phyloP scores from a whole-genome alignment of 53 echinoderm and acorn worm genomes.

The Apostichopus leukothele region DNA sequence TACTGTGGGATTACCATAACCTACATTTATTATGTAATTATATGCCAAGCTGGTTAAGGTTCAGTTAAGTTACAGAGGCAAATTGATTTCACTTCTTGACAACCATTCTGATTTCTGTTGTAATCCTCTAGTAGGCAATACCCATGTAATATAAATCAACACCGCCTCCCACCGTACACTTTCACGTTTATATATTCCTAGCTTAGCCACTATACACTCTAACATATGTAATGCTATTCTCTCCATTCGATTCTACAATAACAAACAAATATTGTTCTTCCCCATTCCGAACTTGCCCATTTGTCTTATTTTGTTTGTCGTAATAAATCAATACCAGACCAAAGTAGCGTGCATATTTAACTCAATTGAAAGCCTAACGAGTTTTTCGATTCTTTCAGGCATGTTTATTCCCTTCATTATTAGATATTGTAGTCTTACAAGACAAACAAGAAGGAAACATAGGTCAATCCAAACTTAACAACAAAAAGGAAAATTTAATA shows the following conservation, averaged over 20 bases:
- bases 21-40: no score
- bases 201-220: no score
- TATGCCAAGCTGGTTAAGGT: no score
- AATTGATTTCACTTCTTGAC: no score
- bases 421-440: background rate
- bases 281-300: background rate
- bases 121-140: no score
- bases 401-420: background rate
- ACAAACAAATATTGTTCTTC: background rate
- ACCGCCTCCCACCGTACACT: no score
- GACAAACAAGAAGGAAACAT: background rate
- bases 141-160: no score
- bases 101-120: no score
- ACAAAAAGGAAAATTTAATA: background rate
- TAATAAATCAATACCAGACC: background rate
- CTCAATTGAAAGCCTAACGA: background rate
- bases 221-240: no score
- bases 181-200: no score
- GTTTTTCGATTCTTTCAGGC: background rate
- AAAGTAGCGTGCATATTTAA: background rate
- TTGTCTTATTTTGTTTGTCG: background rate
- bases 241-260: background rate
- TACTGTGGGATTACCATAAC: no score
- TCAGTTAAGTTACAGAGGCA: no score
- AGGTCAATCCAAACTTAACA: background rate